Conservation (phyloP, 2,888 invertebrate species). For the Acanthococcus lagerstroemiae region DNA sequence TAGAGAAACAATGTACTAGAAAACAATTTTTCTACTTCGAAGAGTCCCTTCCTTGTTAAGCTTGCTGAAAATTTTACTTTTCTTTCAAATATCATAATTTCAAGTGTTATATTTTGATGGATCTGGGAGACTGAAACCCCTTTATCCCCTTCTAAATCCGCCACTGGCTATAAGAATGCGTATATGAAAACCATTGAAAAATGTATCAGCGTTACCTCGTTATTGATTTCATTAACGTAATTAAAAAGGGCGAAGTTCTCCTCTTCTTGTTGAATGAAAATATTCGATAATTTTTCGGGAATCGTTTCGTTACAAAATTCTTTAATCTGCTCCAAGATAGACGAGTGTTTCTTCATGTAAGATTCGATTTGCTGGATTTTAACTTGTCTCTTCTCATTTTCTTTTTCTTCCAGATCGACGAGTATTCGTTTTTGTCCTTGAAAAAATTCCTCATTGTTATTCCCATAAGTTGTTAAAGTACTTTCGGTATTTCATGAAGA, state of each 20-base stretch:
- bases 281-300: conserved; percentile 52
- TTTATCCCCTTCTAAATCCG: too few species aligned
- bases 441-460: too few species aligned
- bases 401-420: conserved; percentile 62
- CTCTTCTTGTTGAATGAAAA: conserved; percentile 75
- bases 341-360: conserved; percentile 60
- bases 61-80: too few species aligned
- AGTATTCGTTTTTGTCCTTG: conserved; percentile 68
- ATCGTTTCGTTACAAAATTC: conserved; percentile 54
- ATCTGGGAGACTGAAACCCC: too few species aligned
- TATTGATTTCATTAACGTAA: conserved; percentile 81
- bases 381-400: conserved; percentile 56
- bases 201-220: conserved; percentile 52
- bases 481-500: too few species aligned
- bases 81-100: too few species aligned
- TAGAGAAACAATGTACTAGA: too few species aligned
- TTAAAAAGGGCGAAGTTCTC: conserved; percentile 86
- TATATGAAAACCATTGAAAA: background rate
- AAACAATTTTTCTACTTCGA: too few species aligned
- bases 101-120: too few species aligned
- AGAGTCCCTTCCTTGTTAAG: too few species aligned
- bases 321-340: conserved; percentile 65
- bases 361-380: conserved; percentile 59
- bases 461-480: too few species aligned
- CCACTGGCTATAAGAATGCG: background rate